A percentile compares a stretch with the other conserved stretches of the same genome.
phyloP scores from a whole-genome alignment of 2,888 invertebrate genomes.

The Teleogryllus oceanicus region DNA sequence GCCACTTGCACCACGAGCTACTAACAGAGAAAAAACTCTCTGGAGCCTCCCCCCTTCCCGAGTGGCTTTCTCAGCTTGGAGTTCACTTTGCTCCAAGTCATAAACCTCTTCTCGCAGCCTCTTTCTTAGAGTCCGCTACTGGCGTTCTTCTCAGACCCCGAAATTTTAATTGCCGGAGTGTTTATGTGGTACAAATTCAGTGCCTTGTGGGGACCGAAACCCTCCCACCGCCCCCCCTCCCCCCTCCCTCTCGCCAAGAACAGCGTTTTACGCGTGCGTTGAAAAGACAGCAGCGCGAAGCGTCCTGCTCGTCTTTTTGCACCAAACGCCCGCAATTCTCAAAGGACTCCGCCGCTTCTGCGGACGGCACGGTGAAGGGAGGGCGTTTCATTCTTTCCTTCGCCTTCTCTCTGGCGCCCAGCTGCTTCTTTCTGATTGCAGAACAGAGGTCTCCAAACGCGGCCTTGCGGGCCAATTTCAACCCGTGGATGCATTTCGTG shows the following conservation, averaged over 20 bases:
- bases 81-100: background rate
- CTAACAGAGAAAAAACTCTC: no score
- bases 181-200: background rate
- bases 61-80: no score
- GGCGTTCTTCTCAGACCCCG: background rate
- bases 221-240: background rate
- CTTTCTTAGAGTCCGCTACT: background rate
- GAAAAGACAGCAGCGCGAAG: background rate
- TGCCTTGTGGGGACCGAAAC: no score
- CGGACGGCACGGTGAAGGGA: no score
- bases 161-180: slow-evolving; percentile 9
- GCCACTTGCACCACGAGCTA: no score
- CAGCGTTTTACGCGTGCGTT: background rate
- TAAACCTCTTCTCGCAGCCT: background rate
- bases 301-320: background rate
- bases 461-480: no score
- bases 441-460: no score
- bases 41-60: no score
- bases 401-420: no score
- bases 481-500: no score
- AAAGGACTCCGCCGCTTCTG: background rate
- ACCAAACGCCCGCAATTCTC: background rate
- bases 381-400: no score
- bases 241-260: background rate
- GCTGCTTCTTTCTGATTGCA: no score